A percentile compares a stretch with the other conserved stretches of the same genome.
phyloP scores from a whole-genome alignment of 2,888 invertebrate species.

The Nephrocerus scutellatus region DNA sequence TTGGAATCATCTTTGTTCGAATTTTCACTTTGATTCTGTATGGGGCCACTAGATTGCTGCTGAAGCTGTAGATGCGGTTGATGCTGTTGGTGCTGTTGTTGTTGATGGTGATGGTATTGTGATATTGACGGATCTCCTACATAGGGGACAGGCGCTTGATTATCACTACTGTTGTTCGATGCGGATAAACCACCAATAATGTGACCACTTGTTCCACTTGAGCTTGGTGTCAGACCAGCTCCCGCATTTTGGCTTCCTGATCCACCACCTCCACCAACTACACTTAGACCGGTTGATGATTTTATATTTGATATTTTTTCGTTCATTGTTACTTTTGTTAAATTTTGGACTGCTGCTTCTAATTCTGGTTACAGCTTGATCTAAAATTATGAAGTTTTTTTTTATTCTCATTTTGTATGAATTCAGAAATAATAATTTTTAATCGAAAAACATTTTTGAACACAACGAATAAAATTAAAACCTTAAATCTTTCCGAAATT shows the following conservation, averaged over 20 bases:
- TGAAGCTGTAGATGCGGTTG: constrained; percentile 33
- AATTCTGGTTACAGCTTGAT: constrained; percentile 37
- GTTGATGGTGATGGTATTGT: constrained; percentile 42
- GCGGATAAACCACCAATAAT: constrained; percentile 33
- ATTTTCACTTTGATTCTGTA: constrained; percentile 37
- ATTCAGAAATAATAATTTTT: too few relatives aligned
- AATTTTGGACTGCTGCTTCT: constrained; percentile 31
- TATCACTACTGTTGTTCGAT: constrained; percentile 40
- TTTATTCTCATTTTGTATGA: constrained; percentile 16
- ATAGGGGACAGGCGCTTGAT: constrained; percentile 31
- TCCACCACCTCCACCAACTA: constrained; percentile 23
- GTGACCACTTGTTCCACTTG: constrained; percentile 23
- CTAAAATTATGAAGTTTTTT: constrained; percentile 15
- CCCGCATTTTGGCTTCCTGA: constrained; percentile 18
- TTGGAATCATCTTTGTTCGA: constrained; percentile 40
- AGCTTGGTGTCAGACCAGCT: constrained; percentile 18
- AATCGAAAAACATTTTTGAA: too few relatives aligned
- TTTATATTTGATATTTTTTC: constrained; percentile 47
- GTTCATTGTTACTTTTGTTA: constrained; percentile 35
- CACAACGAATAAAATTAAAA: too few relatives aligned
- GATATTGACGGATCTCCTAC: constrained; percentile 38
- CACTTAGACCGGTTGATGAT: constrained; percentile 43
- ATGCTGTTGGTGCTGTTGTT: constrained; percentile 34
- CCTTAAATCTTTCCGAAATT: too few relatives aligned
- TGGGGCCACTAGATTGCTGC: constrained; percentile 28